Conservation (phyloP, 2,888 invertebrate species). For the Griposia aprilina region DNA sequence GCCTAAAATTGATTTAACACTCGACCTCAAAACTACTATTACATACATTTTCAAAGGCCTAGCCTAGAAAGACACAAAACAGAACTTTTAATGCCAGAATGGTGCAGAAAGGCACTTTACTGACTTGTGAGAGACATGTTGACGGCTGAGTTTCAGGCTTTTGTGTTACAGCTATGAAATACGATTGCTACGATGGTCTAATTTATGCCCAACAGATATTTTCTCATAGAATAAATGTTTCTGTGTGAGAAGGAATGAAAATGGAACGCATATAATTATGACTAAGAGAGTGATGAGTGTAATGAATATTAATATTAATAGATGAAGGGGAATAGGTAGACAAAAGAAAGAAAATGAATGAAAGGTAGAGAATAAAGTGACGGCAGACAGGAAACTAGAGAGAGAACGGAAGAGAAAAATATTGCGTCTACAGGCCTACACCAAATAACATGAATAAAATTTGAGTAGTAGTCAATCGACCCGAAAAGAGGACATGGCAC, state of each 20-base stretch:
- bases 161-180: conserved; percentile 7
- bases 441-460: not conserved
- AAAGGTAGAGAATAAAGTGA: too few relatives aligned
- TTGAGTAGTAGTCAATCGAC: not conserved
- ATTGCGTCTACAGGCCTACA: too few relatives aligned
- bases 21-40: not conserved
- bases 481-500: not conserved
- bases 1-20: not conserved
- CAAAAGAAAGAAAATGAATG: too few relatives aligned
- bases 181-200: conserved; percentile 2
- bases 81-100: conserved; percentile 32
- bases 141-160: conserved; percentile 37
- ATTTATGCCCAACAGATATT: conserved; percentile 10
- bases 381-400: too few relatives aligned
- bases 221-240: not conserved
- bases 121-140: conserved; percentile 31
- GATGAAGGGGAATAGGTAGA: not conserved
- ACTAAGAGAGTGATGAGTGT: not conserved
- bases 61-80: not conserved
- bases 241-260: not conserved
- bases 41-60: conserved; percentile 14
- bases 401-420: too few relatives aligned
- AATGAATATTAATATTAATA: not conserved
- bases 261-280: not conserved
- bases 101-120: conserved; percentile 30